phyloP scores from a whole-genome alignment of 2,113 vertebrate species.

The Nothocercus julius region DNA sequence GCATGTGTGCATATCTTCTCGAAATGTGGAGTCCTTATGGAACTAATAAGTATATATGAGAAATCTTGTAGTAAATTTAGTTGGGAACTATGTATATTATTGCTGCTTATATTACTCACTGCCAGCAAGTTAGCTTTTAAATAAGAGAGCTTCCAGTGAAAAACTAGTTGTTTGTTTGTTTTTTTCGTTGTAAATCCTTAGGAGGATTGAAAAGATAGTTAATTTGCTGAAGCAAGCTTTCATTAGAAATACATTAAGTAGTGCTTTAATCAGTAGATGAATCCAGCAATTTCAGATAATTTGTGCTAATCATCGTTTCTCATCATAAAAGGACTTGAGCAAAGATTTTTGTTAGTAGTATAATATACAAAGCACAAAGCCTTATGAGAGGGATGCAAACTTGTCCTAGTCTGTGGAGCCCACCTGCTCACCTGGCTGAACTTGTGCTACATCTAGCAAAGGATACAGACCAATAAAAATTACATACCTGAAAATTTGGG shows the following conservation, averaged over 20 bases:
- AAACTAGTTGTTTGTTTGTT: not conserved
- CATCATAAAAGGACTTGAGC: conserved; percentile 27
- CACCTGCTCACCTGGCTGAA: not conserved
- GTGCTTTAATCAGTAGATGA: conserved; percentile 46
- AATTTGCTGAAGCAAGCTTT: conserved; percentile 54
- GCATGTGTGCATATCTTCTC: not conserved
- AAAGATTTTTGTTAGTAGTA: not conserved
- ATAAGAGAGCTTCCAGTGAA: not conserved
- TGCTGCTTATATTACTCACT: not conserved
- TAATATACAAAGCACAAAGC: accelerated
- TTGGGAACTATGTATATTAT: not conserved
- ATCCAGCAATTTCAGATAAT: conserved; percentile 54
- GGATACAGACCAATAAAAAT: not conserved
- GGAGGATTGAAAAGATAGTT: conserved; percentile 18
- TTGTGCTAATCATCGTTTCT: conserved; percentile 47
- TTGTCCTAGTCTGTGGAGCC: accelerated
- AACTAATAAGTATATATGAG: not conserved
- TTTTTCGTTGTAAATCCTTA: not conserved
- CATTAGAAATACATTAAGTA: conserved; percentile 1
- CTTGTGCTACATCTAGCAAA: not conserved
- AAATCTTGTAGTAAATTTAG: not conserved
- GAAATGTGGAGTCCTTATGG: not conserved
- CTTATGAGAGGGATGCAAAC: not conserved
- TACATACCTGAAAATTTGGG: not conserved
- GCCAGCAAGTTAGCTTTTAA: not conserved